Evolutionary conservation across 2,797 vertebrate genomes (phyloP).

Genomic region (Myiothlypis chrysogaster): DNA sequence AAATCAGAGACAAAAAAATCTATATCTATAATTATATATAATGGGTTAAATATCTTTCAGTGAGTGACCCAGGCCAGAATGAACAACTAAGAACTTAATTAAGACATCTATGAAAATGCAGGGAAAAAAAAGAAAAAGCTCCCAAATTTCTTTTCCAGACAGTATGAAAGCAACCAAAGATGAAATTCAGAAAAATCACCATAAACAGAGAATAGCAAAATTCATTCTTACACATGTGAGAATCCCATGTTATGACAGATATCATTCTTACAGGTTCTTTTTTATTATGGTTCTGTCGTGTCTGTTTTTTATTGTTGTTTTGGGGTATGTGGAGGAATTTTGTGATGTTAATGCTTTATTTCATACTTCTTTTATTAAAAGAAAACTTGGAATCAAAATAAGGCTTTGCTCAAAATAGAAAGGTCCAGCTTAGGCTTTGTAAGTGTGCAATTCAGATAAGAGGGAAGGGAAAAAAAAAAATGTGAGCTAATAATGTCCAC

Average conservation of each 20-base stretch:
- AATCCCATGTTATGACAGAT: not conserved
- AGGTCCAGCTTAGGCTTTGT: not conserved
- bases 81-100: not conserved
- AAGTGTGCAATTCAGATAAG: not conserved
- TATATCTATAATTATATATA: not conserved
- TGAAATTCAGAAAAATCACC: not conserved
- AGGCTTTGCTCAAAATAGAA: not conserved
- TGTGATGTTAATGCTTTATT: not conserved
- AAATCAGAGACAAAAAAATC: not conserved
- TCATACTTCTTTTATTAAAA: not conserved
- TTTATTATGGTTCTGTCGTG: not conserved
- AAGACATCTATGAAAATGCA: accelerated
- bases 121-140: not conserved
- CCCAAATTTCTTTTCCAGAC: not conserved
- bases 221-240: not conserved
- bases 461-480: not conserved
- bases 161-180: not conserved
- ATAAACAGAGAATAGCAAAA: not conserved
- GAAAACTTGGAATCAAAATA: not conserved
- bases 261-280: not conserved
- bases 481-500: not conserved
- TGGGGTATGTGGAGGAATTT: accelerated
- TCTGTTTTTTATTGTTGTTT: not conserved
- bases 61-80: not conserved
- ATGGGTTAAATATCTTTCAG: not conserved